Evolutionary conservation across 2,888 invertebrate genomes (phyloP).

Genomic region (Spilarctia lutea): DNA sequence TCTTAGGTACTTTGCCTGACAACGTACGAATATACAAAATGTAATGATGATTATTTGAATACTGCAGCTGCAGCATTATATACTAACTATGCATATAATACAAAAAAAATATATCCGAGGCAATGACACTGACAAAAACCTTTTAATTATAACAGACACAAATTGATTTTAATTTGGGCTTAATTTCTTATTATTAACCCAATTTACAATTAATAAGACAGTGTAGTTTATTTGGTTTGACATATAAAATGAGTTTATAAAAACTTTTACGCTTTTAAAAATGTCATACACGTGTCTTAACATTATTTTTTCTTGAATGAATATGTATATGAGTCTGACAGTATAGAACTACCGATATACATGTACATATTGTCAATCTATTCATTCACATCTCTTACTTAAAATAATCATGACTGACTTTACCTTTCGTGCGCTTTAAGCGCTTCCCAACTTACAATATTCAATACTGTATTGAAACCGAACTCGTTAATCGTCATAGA

Average conservation of each 20-base stretch:
- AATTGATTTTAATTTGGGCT: constrained; percentile 33
- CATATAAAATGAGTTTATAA: constrained; percentile 56
- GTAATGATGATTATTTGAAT: neutral
- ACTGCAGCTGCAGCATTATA: neutral
- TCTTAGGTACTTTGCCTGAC: neutral
- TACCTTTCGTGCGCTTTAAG: neutral
- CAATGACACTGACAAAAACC: constrained; percentile 8
- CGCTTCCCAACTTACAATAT: neutral
- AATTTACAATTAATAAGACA: constrained; percentile 35
- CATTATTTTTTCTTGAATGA: constrained; percentile 23
- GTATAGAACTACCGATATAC: no score
- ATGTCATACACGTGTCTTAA: constrained; percentile 43
- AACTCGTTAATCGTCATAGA: no score
- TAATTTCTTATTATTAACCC: constrained; percentile 37
- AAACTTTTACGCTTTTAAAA: constrained; percentile 61
- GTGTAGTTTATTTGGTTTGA: constrained; percentile 52
- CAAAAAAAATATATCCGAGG: constrained; percentile 2
- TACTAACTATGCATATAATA: neutral
- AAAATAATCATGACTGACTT: neutral
- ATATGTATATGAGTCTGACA: constrained; percentile 6
- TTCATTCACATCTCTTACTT: neutral
- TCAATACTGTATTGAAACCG: neutral
- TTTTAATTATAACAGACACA: constrained; percentile 30
- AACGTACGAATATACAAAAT: neutral
- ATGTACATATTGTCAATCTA: neutral